Percentiles rank a stretch among this genome's conserved stretches.
Conservation (phyloP, 2,888 invertebrate species). For the Aphodius sticticus region DNA sequence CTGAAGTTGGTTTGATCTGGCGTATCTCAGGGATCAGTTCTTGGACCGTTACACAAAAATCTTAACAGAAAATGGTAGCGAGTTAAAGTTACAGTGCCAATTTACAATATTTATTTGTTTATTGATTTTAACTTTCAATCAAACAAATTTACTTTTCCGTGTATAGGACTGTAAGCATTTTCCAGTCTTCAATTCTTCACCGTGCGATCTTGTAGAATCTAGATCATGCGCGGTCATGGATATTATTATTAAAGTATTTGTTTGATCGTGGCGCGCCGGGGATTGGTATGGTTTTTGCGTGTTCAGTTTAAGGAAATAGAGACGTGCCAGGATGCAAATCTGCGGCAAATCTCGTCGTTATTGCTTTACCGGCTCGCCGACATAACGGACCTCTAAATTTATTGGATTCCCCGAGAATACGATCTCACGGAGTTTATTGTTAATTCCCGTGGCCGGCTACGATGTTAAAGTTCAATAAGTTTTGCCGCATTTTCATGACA, state of each 20-base stretch:
- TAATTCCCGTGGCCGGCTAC: constrained; percentile 17
- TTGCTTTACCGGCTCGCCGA: constrained; percentile 18
- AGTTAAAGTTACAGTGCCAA: too few species aligned
- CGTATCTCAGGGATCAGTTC: too few species aligned
- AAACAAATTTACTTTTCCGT: too few species aligned
- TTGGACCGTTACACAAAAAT: too few species aligned
- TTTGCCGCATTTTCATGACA: background rate
- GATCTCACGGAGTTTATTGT: constrained; percentile 19
- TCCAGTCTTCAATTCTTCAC: background rate
- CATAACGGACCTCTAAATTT: constrained; percentile 23
- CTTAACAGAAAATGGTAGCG: too few species aligned
- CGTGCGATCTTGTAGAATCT: background rate
- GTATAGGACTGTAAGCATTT: too few species aligned
- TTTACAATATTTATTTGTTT: too few species aligned
- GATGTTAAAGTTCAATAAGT: background rate
- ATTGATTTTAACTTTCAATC: too few species aligned
- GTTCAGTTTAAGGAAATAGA: background rate
- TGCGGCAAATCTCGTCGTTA: constrained; percentile 11
- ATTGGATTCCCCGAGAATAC: constrained; percentile 16
- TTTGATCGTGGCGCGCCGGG: background rate
- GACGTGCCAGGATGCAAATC: constrained; percentile 4
- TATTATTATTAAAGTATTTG: constrained; percentile 4
- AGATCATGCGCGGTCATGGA: background rate
- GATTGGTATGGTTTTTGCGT: background rate
- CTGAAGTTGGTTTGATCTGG: too few species aligned